These are phyloP conservation scores for Pelodiscus sinensis DNA, from an alignment of 2,113 vertebrate genomes.

Conservation along the genomic window DNA sequence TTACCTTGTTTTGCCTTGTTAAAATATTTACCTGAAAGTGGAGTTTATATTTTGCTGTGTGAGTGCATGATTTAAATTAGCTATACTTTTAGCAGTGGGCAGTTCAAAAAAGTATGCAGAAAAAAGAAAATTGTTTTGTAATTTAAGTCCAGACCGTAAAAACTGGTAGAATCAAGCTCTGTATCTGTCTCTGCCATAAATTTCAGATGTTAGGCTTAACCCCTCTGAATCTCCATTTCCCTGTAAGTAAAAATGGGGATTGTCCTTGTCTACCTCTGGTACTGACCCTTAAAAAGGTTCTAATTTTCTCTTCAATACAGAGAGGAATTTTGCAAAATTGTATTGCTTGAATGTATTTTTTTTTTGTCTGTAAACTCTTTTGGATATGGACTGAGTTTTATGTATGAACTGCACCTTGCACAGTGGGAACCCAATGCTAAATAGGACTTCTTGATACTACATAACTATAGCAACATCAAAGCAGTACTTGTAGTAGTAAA, in stretches of 20 bases:
- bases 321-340: neutral
- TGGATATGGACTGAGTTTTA: neutral
- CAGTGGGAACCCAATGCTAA: neutral
- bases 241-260: neutral
- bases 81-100: neutral
- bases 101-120: neutral
- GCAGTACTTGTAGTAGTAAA: neutral
- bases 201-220: neutral
- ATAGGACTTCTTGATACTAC: neutral
- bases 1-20: neutral
- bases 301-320: neutral
- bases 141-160: neutral
- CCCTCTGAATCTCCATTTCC: neutral
- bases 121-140: neutral
- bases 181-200: neutral
- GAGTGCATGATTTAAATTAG: slow-evolving; percentile 14
- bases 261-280: neutral
- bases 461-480: neutral
- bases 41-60: neutral
- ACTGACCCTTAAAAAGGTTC: neutral
- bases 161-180: neutral
- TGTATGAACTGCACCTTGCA: neutral
- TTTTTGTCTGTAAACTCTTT: neutral
- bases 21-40: neutral
- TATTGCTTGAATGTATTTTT: neutral